Conservation (phyloP, 2,797 vertebrate species). For the Carcharodon carcharias region DNA sequence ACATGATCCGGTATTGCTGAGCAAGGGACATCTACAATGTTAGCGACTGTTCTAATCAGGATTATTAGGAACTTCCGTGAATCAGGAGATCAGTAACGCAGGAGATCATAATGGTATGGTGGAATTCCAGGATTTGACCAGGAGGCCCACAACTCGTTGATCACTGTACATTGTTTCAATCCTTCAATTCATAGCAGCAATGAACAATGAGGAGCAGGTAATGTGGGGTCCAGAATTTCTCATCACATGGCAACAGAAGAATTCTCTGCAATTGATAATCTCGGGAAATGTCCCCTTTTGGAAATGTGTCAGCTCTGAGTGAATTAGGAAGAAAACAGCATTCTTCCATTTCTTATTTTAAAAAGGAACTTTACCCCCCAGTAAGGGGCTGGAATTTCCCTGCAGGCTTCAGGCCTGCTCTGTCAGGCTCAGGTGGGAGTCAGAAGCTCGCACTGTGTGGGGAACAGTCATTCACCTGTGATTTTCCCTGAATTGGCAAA, state of each 20-base stretch:
- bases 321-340: not conserved
- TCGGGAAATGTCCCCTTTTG: not conserved
- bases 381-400: not conserved
- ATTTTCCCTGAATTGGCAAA: too few relatives aligned
- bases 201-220: not conserved
- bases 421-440: not conserved
- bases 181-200: not conserved
- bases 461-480: too few relatives aligned
- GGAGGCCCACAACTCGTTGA: not conserved
- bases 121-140: not conserved
- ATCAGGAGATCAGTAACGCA: not conserved
- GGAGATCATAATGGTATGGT: not conserved
- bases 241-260: not conserved
- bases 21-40: not conserved
- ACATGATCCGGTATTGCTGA: not conserved
- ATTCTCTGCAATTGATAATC: not conserved
- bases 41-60: not conserved
- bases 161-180: not conserved
- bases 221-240: not conserved
- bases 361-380: not conserved
- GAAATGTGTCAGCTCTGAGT: not conserved
- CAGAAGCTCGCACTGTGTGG: not conserved
- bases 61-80: not conserved
- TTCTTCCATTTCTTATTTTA: not conserved
- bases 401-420: too few relatives aligned